These are phyloP conservation scores for Hemichromis elongatus DNA, from an alignment of 2,113 vertebrate genomes.

Conservation along the genomic window DNA sequence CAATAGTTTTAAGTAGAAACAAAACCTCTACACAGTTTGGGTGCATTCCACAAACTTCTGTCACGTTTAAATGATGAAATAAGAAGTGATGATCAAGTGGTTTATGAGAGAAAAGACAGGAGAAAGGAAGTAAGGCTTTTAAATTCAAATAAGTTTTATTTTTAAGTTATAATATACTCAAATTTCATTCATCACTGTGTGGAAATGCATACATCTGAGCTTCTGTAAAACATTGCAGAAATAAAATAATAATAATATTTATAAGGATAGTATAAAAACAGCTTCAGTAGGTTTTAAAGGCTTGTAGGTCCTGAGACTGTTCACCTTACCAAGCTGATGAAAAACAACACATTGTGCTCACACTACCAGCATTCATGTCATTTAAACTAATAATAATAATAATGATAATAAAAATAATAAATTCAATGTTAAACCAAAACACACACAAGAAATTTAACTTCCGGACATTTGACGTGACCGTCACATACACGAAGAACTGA, in stretches of 20 bases:
- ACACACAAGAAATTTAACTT: not conserved
- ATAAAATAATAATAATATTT: not conserved
- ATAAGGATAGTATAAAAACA: slow-evolving; percentile 27
- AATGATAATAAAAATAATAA: not conserved
- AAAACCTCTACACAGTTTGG: not conserved
- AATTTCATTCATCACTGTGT: slow-evolving; percentile 29
- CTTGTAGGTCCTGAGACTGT: slow-evolving; percentile 21
- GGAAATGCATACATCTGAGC: slow-evolving; percentile 37
- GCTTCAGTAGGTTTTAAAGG: slow-evolving; percentile 13
- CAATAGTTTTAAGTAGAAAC: not conserved
- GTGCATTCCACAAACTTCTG: not conserved
- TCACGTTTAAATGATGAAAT: not conserved
- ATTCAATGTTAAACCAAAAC: slow-evolving; percentile 7
- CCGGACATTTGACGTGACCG: not conserved
- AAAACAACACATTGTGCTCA: slow-evolving; percentile 7
- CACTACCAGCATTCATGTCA: slow-evolving; percentile 5
- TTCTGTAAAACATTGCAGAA: slow-evolving; percentile 22
- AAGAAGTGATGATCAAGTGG: not conserved
- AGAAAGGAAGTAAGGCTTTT: not conserved
- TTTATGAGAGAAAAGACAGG: not conserved
- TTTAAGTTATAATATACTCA: slow-evolving; percentile 28
- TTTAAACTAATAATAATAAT: not conserved
- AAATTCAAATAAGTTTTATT: slow-evolving; percentile 43
- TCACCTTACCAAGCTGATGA: not conserved
- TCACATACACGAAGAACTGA: not conserved